These are phyloP conservation scores for Eclectus roratus DNA, from an alignment of 2,113 vertebrate genomes.

Conservation along the genomic window DNA sequence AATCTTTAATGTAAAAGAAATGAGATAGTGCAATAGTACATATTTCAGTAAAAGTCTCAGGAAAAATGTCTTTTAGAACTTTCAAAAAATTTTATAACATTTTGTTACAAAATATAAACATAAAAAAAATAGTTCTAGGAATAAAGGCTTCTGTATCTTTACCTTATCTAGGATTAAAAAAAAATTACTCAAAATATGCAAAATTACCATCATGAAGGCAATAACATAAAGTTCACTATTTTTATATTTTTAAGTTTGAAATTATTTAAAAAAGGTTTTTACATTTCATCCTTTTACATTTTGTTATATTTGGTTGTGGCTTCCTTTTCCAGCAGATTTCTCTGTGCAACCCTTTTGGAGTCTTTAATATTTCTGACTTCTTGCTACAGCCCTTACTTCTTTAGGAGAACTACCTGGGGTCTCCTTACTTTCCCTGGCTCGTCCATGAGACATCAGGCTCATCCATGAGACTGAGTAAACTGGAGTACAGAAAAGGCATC, in stretches of 20 bases:
- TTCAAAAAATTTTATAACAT: not conserved
- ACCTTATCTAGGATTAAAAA: not conserved
- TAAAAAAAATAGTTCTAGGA: not conserved
- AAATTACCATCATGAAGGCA: not conserved
- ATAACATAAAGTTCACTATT: not conserved
- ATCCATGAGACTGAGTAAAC: not conserved
- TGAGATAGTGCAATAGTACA: not conserved
- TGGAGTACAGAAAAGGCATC: not conserved
- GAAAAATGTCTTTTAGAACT: not conserved
- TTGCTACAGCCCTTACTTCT: not conserved
- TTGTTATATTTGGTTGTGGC: not conserved
- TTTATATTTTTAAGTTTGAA: not conserved
- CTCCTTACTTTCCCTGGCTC: not conserved
- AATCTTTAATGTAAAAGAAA: not conserved
- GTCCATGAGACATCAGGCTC: not conserved
- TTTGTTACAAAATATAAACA: not conserved
- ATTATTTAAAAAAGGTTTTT: not conserved
- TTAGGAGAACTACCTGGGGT: not conserved
- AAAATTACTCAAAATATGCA: not conserved
- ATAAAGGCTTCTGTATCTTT: not conserved
- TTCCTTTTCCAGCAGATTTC: not conserved
- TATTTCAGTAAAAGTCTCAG: not conserved
- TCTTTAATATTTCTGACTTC: not conserved
- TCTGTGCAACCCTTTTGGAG: not conserved
- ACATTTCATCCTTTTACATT: not conserved